Evolutionary conservation across 2,113 vertebrate genomes (phyloP).

Genomic region (Hyla sarda): DNA sequence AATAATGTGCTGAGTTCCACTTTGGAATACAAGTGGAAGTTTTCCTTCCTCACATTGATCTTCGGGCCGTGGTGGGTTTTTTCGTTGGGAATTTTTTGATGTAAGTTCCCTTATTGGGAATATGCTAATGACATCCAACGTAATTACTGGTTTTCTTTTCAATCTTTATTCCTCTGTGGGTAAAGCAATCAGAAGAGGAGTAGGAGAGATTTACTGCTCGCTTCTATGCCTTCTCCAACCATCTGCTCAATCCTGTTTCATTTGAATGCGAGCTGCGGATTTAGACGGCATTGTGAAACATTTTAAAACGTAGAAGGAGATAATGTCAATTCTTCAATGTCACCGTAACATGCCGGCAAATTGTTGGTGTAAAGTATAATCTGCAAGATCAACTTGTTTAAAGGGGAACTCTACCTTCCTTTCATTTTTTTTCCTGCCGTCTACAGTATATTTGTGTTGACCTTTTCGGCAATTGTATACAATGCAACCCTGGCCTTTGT

Average conservation of each 20-base stretch:
- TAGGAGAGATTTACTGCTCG: conserved; percentile 87
- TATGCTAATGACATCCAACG: conserved; percentile 92
- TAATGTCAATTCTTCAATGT: conserved; percentile 74
- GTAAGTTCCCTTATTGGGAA: conserved; percentile 89
- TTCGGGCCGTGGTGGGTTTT: conserved; percentile 80
- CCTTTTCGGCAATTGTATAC: not conserved
- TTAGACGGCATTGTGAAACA: conserved; percentile 72
- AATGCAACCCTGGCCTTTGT: not conserved
- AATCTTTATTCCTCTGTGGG: conserved; percentile 91
- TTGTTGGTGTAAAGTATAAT: conserved; percentile 67
- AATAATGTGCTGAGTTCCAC: conserved; percentile 60
- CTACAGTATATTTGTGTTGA: no score
- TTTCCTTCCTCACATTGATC: conserved; percentile 76
- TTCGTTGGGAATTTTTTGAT: conserved; percentile 80
- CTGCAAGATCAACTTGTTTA: conserved; percentile 67
- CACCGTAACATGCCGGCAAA: conserved; percentile 64
- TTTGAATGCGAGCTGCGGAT: conserved; percentile 85
- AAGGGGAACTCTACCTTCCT: conserved; percentile 1
- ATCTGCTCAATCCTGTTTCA: conserved; percentile 85
- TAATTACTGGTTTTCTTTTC: conserved; percentile 94
- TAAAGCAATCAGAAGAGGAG: conserved; percentile 89
- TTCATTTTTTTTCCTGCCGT: no score
- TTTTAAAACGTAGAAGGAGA: conserved; percentile 74
- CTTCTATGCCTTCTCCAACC: conserved; percentile 83
- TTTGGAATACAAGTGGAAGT: conserved; percentile 82